Evolutionary conservation across 1,140 invertebrate genomes (phyloP).

Genomic region (Drosophila trapezifrons): DNA sequence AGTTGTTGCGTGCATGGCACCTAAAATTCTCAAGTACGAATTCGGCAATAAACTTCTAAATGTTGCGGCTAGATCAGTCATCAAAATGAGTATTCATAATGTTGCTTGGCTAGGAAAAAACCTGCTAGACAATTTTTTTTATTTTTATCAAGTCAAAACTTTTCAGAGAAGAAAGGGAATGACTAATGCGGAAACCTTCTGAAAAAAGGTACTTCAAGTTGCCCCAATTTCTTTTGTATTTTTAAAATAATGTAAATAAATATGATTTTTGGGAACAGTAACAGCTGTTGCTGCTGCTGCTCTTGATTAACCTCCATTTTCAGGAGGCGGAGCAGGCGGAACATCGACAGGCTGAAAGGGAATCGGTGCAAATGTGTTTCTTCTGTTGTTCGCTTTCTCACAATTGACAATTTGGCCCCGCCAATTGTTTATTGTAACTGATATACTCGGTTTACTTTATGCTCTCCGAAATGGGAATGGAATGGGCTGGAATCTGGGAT

Average conservation of each 20-base stretch:
- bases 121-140: too few species aligned
- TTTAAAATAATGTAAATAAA: not conserved
- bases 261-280: not conserved
- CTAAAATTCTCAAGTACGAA: too few species aligned
- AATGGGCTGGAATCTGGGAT: constrained; percentile 12
- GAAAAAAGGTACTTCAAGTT: not conserved
- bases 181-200: not conserved
- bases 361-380: constrained; percentile 27
- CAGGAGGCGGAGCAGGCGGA: not conserved
- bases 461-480: constrained; percentile 1
- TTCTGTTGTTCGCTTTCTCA: constrained; percentile 4
- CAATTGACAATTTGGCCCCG: constrained; percentile 24
- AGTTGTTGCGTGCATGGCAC: too few species aligned
- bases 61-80: too few species aligned
- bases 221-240: constrained; percentile 5
- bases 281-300: constrained; percentile 10
- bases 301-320: not conserved
- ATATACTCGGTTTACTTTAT: constrained; percentile 17
- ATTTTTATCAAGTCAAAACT: too few species aligned
- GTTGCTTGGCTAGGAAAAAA: too few species aligned
- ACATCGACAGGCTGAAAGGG: not conserved
- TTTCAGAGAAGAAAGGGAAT: not conserved
- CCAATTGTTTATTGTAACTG: constrained; percentile 49
- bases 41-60: too few species aligned
- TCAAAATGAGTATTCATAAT: too few species aligned